Evolutionary conservation across 2,797 vertebrate species (phyloP), one percentile per base, ranked within the genome.

Genomic region (Spea hammondii): DNA sequence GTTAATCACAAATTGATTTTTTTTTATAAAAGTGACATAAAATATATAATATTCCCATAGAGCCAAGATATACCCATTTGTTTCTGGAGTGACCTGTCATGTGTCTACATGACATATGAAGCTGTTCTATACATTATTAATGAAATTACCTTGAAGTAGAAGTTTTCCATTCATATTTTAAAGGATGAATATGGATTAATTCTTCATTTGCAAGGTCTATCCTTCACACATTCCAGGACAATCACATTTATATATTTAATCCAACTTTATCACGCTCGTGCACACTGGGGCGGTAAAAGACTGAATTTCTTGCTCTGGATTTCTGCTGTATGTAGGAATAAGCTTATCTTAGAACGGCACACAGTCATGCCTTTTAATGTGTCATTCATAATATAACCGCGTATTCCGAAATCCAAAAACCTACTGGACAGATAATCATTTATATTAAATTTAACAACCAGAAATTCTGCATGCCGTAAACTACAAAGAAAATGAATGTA

Each of bases 291-390:
- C 74, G 74, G 9, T 72, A 48, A n/a, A 68, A 32, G 6, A 48
- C 72, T 74, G 59, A 48, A 72, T 74, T 64, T 74, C 14, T 17
- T 74, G 54, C 48, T 1, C 9, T 4, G 46, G 49, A 14, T 51
- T 53, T 14, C 45, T 59, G 67, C 53, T 5, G 54, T 53, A 59
- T 44, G 72, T 70, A 55, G 57, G 72, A 59, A 70, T 57, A 55
- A 14, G 70, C 75, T 82, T 82, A 82, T 82, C 79, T 8, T 44
- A 46, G 44, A 14, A 59, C 4, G 64, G 14, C 79, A 82, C 14
- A 48, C 70, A 32, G 75, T 50, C 79, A 70, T 54, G 64, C 62
- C 4, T 47, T 72, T 69, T 68, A 72, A 69, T 65, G 57, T 49
- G 47, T 48, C 65, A 69, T 55, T 77, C 64, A 73, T 68, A 67